These are phyloP conservation scores for Macrostomum lignano DNA, from an alignment of 1,140 invertebrate genomes.

Conservation along the genomic window DNA sequence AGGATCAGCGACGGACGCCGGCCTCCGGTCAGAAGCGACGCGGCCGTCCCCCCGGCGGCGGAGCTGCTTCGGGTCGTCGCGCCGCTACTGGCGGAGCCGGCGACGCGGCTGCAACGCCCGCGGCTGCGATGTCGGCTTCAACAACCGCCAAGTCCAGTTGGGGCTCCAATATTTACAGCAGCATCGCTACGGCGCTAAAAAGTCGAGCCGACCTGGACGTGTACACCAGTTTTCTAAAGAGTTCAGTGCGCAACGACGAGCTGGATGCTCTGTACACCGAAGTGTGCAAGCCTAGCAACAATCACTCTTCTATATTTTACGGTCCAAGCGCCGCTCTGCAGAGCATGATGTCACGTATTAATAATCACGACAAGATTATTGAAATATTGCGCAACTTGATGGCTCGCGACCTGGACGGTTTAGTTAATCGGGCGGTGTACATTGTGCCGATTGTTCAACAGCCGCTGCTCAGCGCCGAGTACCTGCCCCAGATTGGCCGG, in stretches of 20 bases:
- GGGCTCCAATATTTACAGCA: constrained; percentile 5
- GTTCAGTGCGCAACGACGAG: neutral
- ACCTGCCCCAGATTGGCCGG: neutral
- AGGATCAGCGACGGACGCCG: neutral
- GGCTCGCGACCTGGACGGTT: neutral
- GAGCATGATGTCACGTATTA: neutral
- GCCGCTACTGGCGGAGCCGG: no score
- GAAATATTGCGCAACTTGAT: neutral
- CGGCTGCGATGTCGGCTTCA: neutral
- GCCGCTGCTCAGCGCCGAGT: neutral
- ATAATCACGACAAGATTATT: neutral
- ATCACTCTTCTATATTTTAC: neutral
- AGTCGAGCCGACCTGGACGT: constrained; percentile 5
- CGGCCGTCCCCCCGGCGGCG: neutral
- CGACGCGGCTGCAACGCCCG: no score
- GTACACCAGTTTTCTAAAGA: constrained; percentile 4
- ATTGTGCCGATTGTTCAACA: constrained; percentile 1
- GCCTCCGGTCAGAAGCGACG: neutral
- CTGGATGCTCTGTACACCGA: constrained; percentile 1
- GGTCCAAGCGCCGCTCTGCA: constrained; percentile 6
- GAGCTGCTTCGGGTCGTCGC: no score
- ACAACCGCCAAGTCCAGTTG: neutral
- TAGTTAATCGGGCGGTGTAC: neutral
- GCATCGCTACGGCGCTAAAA: constrained; percentile 1
- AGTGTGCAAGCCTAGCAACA: constrained; percentile 2